Percentiles rank a stretch among this genome's conserved stretches.
Evolutionary conservation across 2,797 vertebrate species (phyloP).

Genomic region (Poecilia velifera): DNA sequence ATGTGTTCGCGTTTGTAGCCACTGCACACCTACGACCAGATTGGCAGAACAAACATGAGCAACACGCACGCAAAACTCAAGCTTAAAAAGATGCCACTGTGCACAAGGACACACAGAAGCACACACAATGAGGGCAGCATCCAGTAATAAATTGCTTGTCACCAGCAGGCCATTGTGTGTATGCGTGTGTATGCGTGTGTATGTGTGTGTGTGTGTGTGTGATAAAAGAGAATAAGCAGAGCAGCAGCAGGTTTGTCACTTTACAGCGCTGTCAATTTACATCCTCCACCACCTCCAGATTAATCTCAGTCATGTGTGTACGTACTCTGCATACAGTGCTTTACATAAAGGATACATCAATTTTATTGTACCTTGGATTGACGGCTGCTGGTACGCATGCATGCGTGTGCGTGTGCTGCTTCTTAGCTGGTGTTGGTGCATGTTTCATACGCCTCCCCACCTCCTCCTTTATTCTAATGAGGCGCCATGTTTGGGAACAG

Average conservation of each 20-base stretch:
- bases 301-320: conserved; percentile 81
- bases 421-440: conserved; percentile 53
- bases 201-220: not conserved
- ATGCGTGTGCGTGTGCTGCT: conserved; percentile 11
- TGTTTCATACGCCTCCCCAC: conserved; percentile 25
- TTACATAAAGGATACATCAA: conserved; percentile 83
- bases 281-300: conserved; percentile 72
- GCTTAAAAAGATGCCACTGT: conserved; percentile 12
- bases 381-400: conserved; percentile 30
- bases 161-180: conserved; percentile 52
- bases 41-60: conserved; percentile 10
- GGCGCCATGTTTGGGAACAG: conserved; percentile 62
- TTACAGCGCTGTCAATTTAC: conserved; percentile 79
- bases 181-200: conserved; percentile 42
- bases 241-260: conserved; percentile 77
- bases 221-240: conserved; percentile 33
- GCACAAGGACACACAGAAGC: conserved; percentile 39
- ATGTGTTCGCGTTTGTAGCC: conserved; percentile 56
- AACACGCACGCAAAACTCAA: conserved; percentile 34
- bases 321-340: conserved; percentile 80
- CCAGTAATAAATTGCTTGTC: conserved; percentile 76
- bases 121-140: conserved; percentile 42
- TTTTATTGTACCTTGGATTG: conserved; percentile 72
- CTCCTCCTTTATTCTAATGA: conserved; percentile 73
- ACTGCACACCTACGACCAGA: conserved; percentile 13